Percentiles rank a stretch among this genome's conserved stretches.
Conservation (phyloP, 2,888 invertebrate genomes). For the Ophion slaviceki region DNA sequence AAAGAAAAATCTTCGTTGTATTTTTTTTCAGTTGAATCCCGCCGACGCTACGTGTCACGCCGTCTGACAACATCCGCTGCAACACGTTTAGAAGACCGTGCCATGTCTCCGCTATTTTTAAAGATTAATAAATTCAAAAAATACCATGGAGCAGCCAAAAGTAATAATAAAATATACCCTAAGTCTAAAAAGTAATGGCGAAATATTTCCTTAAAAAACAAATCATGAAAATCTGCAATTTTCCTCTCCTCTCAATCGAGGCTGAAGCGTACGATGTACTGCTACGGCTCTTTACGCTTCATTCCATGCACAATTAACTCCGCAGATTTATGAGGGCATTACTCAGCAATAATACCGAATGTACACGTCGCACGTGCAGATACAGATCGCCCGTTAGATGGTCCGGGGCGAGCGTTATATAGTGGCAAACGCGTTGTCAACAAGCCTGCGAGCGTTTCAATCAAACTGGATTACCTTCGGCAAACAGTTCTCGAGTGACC, state of each 20-base stretch:
- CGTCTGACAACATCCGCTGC: too few relatives aligned
- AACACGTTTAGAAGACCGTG: too few relatives aligned
- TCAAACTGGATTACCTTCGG: conserved; percentile 20
- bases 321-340: background rate
- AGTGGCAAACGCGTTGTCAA: conserved; percentile 2
- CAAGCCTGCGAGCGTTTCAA: background rate
- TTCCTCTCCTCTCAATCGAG: background rate
- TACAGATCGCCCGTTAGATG: background rate
- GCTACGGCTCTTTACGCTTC: background rate
- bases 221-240: background rate
- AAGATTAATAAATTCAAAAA: too few relatives aligned
- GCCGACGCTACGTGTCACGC: too few relatives aligned
- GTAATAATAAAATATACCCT: too few relatives aligned
- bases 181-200: too few relatives aligned
- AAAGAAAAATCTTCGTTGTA: too few relatives aligned
- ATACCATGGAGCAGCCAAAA: too few relatives aligned
- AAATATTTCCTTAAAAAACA: too few relatives aligned
- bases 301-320: background rate
- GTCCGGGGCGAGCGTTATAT: conserved; percentile 4
- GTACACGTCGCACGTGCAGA: background rate
- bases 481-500: background rate
- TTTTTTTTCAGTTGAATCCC: too few relatives aligned
- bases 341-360: background rate
- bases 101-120: too few relatives aligned
- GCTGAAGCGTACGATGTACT: background rate